These are phyloP conservation scores for Papilio aristodemus DNA, from an alignment of 1,140 invertebrate species.

Conservation along the genomic window DNA sequence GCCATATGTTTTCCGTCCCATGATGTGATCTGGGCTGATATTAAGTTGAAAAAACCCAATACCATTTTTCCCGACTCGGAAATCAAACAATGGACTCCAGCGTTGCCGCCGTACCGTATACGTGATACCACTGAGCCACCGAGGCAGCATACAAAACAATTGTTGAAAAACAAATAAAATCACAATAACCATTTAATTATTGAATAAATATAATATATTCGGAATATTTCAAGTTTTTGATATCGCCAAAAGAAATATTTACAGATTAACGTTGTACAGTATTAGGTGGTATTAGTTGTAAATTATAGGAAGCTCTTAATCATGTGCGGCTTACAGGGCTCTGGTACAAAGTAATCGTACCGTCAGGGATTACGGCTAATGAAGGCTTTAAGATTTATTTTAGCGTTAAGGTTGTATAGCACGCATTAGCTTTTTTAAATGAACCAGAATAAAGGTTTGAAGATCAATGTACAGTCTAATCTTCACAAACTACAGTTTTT, in stretches of 20 bases:
- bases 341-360: slow-evolving; percentile 11
- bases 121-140: too few species aligned
- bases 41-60: too few species aligned
- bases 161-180: too few species aligned
- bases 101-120: too few species aligned
- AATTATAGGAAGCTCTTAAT: slow-evolving; percentile 20
- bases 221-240: not conserved
- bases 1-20: too few species aligned
- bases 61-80: too few species aligned
- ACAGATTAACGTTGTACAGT: not conserved
- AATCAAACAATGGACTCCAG: too few species aligned
- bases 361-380: slow-evolving; percentile 17
- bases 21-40: too few species aligned
- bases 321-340: slow-evolving; percentile 1
- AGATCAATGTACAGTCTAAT: not conserved
- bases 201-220: too few species aligned
- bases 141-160: too few species aligned
- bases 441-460: not conserved
- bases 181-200: too few species aligned
- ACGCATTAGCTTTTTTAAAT: not conserved
- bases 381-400: slow-evolving; percentile 20
- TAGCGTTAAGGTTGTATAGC: not conserved
- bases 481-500: too few species aligned
- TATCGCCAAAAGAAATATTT: not conserved
- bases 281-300: slow-evolving; percentile 11